A percentile compares a stretch with the other conserved stretches of the same genome.
Evolutionary conservation across 2,797 vertebrate genomes (phyloP).

Genomic region (Parauchenoglanis punctatus): DNA sequence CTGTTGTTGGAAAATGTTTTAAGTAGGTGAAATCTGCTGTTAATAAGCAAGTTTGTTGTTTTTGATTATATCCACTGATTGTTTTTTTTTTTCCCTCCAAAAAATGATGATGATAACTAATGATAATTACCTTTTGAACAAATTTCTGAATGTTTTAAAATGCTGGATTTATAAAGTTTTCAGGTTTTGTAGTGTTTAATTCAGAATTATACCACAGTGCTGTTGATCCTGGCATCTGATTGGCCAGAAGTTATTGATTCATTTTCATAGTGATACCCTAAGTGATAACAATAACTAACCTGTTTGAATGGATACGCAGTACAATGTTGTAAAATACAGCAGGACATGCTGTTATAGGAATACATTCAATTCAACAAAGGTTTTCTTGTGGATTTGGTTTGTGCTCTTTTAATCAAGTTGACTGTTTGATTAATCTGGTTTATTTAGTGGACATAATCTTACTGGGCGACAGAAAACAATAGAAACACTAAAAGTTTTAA

Average conservation of each 20-base stretch:
- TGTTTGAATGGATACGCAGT: too few species aligned
- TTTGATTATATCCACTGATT: background rate
- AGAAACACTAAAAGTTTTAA: too few species aligned
- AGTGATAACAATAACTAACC: background rate
- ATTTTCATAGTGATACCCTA: background rate
- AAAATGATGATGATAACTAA: background rate
- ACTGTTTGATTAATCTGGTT: too few species aligned
- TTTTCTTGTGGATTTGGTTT: too few species aligned
- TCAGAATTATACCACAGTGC: too few species aligned
- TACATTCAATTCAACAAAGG: background rate
- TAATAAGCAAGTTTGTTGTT: background rate
- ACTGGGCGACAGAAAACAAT: too few species aligned
- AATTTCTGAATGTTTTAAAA: background rate
- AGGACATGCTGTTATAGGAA: too few species aligned
- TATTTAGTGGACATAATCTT: too few species aligned
- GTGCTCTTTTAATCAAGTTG: too few species aligned
- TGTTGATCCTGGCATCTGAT: background rate
- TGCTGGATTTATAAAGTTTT: background rate
- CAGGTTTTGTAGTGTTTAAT: background rate
- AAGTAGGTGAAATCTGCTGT: constrained; percentile 67
- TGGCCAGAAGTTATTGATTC: background rate
- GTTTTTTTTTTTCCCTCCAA: too few species aligned
- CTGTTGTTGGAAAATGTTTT: constrained; percentile 70
- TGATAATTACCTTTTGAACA: background rate
- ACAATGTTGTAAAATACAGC: too few species aligned